Evolutionary conservation across 2,113 vertebrate species (phyloP).

Genomic region (Hipposideros armiger): DNA sequence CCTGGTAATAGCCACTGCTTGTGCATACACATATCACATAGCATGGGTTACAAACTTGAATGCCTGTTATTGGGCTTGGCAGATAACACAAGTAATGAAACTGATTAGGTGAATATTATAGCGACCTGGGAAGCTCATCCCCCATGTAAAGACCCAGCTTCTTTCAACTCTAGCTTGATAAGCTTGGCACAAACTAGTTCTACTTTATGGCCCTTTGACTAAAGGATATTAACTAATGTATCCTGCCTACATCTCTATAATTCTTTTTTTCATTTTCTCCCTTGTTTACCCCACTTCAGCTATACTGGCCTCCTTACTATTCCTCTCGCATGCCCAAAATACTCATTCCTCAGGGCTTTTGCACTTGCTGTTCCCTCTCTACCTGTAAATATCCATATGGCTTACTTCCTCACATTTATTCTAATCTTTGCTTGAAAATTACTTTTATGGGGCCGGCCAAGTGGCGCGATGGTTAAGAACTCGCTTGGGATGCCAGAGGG

Average conservation of each 20-base stretch:
- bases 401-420: not conserved
- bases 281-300: not conserved
- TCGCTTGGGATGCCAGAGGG: too few relatives aligned
- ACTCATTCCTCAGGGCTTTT: not conserved
- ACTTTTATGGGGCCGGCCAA: not conserved
- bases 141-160: not conserved
- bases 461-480: too few relatives aligned
- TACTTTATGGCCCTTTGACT: not conserved
- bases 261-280: not conserved
- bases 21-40: not conserved
- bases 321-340: not conserved
- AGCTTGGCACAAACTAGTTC: not conserved
- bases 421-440: constrained; percentile 22
- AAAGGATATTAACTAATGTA: not conserved
- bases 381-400: not conserved
- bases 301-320: not conserved
- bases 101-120: not conserved
- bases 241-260: not conserved
- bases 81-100: not conserved
- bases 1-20: not conserved
- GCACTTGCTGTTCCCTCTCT: not conserved
- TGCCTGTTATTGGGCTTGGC: not conserved
- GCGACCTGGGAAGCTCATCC: not conserved
- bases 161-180: not conserved
- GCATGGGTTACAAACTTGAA: not conserved